Conservation (phyloP, 2,888 invertebrate species). For the Bimastos eiseni region DNA sequence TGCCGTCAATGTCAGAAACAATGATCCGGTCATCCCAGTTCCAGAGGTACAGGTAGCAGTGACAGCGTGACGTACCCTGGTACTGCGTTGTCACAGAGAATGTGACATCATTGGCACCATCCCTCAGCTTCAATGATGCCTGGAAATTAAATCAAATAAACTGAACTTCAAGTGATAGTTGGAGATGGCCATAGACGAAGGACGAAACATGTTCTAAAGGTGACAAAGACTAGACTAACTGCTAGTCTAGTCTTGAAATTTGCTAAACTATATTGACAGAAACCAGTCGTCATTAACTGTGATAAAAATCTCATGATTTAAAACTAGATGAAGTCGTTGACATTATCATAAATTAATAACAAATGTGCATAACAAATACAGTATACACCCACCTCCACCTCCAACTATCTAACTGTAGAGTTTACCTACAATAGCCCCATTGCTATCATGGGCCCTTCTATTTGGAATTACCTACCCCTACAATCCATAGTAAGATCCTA, state of each 20-base stretch:
- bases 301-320: no score
- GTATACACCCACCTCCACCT: no score
- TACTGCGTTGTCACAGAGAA: slow-evolving; percentile 97
- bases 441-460: no score
- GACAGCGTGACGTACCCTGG: slow-evolving; percentile 88
- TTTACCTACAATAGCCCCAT: no score
- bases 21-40: slow-evolving; percentile 94
- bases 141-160: slow-evolving; percentile 55
- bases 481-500: no score
- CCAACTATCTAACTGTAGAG: no score
- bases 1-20: slow-evolving; percentile 98
- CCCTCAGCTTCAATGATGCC: slow-evolving; percentile 83
- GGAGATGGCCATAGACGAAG: background rate
- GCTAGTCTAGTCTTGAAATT: background rate
- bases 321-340: no score
- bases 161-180: background rate
- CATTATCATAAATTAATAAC: no score
- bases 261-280: background rate
- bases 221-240: background rate
- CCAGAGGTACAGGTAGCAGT: slow-evolving; percentile 96
- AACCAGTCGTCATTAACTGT: background rate
- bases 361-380: no score
- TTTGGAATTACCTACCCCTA: no score
- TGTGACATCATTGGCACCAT: slow-evolving; percentile 92
- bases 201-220: background rate